These are phyloP conservation scores for Coreoperca whiteheadi DNA, from an alignment of 2,113 vertebrate species.

Conservation along the genomic window DNA sequence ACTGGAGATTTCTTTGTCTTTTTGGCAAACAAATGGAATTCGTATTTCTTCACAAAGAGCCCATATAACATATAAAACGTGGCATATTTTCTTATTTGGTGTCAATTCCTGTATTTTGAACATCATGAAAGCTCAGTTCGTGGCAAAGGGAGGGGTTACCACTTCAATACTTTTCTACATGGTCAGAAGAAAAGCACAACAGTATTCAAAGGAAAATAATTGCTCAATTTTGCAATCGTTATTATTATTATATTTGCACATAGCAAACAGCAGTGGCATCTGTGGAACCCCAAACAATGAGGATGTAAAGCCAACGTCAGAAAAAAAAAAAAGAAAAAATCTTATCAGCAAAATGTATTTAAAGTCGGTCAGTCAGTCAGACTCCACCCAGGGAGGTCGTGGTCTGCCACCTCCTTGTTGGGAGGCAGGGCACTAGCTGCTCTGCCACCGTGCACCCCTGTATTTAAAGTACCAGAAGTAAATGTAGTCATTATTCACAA, in stretches of 20 bases:
- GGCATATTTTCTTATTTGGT: background rate
- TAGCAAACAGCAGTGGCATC: background rate
- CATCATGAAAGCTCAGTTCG: background rate
- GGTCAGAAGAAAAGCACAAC: background rate
- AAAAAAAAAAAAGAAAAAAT: too few species aligned
- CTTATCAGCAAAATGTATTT: too few species aligned
- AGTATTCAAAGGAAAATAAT: background rate
- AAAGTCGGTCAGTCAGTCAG: too few species aligned
- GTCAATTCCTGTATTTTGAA: background rate
- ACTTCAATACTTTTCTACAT: background rate
- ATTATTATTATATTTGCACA: background rate
- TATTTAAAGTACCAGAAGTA: too few species aligned
- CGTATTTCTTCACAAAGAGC: background rate
- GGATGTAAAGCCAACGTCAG: background rate
- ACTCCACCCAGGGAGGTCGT: too few species aligned
- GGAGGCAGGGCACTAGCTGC: too few species aligned
- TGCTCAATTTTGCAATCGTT: background rate
- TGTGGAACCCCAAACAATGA: background rate
- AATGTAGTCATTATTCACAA: too few species aligned
- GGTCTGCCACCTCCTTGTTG: too few species aligned
- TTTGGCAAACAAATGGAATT: background rate
- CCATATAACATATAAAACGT: background rate
- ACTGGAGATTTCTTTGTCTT: background rate
- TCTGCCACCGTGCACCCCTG: too few species aligned
- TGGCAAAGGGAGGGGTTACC: background rate